A percentile compares a stretch with the other conserved stretches of the same genome.
phyloP scores from a whole-genome alignment of 2,797 vertebrate genomes.

The Alectoris magna region DNA sequence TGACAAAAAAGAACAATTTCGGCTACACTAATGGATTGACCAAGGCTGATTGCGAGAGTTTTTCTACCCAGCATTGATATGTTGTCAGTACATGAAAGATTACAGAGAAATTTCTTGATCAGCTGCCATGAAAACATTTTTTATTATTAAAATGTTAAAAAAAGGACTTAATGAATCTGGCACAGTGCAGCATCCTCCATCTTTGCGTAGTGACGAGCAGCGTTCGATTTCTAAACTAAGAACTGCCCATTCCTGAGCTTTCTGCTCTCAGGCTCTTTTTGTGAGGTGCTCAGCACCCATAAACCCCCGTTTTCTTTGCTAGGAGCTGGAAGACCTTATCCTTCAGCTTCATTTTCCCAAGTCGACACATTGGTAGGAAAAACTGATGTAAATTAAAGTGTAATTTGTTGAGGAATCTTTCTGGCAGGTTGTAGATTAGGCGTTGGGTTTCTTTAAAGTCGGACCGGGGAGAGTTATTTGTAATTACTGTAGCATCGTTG shows the following conservation, averaged over 20 bases:
- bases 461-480: neutral
- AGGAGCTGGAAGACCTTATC: neutral
- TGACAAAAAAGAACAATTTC: constrained; percentile 70
- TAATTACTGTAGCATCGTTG: rapidly evolving
- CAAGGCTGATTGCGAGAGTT: constrained; percentile 57
- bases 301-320: constrained; percentile 5
- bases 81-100: constrained; percentile 62
- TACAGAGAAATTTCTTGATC: constrained; percentile 62
- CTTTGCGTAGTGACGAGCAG: neutral
- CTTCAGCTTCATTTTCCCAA: neutral
- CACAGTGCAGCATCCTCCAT: neutral
- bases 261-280: neutral
- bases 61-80: constrained; percentile 55
- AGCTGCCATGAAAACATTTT: constrained; percentile 54
- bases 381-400: neutral
- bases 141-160: neutral
- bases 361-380: neutral
- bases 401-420: neutral
- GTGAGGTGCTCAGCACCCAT: constrained; percentile 1
- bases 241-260: neutral
- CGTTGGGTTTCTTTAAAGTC: neutral
- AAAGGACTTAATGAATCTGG: constrained; percentile 18
- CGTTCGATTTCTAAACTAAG: constrained; percentile 8
- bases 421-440: neutral
- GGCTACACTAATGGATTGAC: constrained; percentile 57